Percentiles rank a stretch among this genome's conserved stretches.
phyloP scores from a whole-genome alignment of 2,113 vertebrate species.

The Caranx melampygus region DNA sequence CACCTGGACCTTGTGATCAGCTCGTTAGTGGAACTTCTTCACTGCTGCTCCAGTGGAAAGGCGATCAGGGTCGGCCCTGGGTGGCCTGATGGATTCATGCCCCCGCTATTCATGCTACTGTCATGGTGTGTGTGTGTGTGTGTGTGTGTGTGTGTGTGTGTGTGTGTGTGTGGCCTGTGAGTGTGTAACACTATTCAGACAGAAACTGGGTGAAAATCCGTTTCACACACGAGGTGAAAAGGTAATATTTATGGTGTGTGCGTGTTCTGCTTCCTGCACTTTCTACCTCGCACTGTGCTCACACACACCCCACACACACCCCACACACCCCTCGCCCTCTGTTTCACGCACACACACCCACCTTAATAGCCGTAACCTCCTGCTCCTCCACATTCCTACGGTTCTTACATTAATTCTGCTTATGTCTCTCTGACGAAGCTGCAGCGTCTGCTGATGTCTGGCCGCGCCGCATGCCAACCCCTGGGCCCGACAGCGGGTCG shows the following conservation, averaged over 20 bases:
- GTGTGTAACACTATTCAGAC: constrained; percentile 29
- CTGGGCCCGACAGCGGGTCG: constrained; percentile 16
- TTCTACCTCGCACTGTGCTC: constrained; percentile 1
- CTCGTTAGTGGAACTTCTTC: constrained; percentile 52
- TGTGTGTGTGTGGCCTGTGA: constrained; percentile 37
- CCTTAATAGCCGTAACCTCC: constrained; percentile 20
- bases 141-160: constrained; percentile 18
- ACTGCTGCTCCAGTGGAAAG: constrained; percentile 32
- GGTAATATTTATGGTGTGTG: constrained; percentile 25
- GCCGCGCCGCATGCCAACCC: constrained; percentile 45
- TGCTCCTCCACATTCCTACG: constrained; percentile 50
- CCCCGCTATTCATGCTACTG: constrained; percentile 40
- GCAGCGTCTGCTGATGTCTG: constrained; percentile 56
- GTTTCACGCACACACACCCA: constrained; percentile 1
- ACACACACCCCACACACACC: neutral
- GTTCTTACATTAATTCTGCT: constrained; percentile 34
- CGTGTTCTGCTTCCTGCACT: neutral
- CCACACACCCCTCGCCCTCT: too few relatives aligned
- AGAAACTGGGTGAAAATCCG: constrained; percentile 11
- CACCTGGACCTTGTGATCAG: constrained; percentile 32
- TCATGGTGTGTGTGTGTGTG: constrained; percentile 19
- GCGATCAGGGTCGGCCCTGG: constrained; percentile 35
- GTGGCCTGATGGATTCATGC: constrained; percentile 46
- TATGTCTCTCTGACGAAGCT: constrained; percentile 28
- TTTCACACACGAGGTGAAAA: constrained; percentile 35